A percentile compares a stretch with the other conserved stretches of the same genome.
phyloP scores from a whole-genome alignment of 1,140 invertebrate genomes.

The Hyphantria cunea region DNA sequence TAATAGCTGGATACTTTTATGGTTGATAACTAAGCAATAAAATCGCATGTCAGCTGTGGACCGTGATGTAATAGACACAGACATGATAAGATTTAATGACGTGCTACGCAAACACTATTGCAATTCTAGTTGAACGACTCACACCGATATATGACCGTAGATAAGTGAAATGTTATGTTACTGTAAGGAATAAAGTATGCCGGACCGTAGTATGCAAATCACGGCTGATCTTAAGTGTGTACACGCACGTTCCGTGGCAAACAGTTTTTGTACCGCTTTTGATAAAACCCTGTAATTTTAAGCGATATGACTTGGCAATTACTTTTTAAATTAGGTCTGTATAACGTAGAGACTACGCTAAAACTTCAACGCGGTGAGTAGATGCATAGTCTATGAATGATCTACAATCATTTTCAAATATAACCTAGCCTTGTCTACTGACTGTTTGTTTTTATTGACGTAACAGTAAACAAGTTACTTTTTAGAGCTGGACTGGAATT shows the following conservation, averaged over 20 bases:
- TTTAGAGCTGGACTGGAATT: too few species aligned
- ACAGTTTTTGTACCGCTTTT: neutral
- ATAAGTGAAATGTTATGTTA: slow-evolving; percentile 23
- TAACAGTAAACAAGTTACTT: too few species aligned
- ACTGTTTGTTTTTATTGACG: too few species aligned
- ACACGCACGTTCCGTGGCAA: slow-evolving; percentile 5
- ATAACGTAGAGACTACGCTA: too few species aligned
- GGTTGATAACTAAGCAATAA: slow-evolving; percentile 1
- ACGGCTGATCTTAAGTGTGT: slow-evolving; percentile 25
- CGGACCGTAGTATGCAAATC: slow-evolving; percentile 23
- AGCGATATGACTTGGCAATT: neutral
- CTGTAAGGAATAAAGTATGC: slow-evolving; percentile 21
- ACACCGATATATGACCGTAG: slow-evolving; percentile 27
- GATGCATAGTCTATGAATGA: too few species aligned
- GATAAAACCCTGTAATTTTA: neutral
- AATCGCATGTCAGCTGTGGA: slow-evolving; percentile 18
- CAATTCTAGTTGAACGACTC: slow-evolving; percentile 25
- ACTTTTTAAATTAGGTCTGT: neutral
- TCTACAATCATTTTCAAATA: too few species aligned
- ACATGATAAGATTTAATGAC: slow-evolving; percentile 31
- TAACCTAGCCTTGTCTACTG: too few species aligned
- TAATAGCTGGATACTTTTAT: too few species aligned
- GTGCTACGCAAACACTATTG: slow-evolving; percentile 27
- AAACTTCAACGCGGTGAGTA: too few species aligned
- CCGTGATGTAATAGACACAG: slow-evolving; percentile 16